phyloP scores from a whole-genome alignment of 2,888 invertebrate genomes.

The Koerneria pararmatus region DNA sequence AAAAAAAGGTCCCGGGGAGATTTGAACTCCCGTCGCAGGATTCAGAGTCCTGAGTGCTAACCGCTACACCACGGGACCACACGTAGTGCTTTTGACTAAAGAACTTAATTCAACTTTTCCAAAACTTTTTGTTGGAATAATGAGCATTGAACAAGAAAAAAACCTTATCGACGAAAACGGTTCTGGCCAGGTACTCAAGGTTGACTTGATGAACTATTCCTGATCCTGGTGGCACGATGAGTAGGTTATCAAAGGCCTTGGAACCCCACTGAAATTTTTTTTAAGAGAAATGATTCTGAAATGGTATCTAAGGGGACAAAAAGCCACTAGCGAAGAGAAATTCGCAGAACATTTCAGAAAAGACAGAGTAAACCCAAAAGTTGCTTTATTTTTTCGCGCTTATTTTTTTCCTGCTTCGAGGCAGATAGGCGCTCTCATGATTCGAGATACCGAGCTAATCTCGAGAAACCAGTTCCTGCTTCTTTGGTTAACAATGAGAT shows the following conservation, averaged over 20 bases:
- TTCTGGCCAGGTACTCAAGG: slow-evolving; percentile 68
- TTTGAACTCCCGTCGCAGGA: slow-evolving; percentile 38
- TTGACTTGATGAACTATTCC: slow-evolving; percentile 99
- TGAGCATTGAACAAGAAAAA: background rate
- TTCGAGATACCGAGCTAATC: too few species aligned
- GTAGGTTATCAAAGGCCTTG: slow-evolving; percentile 86
- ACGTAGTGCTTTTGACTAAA: background rate
- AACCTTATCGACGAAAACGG: slow-evolving; percentile 42
- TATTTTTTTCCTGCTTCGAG: too few species aligned
- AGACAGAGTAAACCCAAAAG: too few species aligned
- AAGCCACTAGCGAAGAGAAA: too few species aligned
- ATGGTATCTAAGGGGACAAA: too few species aligned
- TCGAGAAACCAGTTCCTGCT: too few species aligned
- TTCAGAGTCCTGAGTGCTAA: slow-evolving; percentile 40
- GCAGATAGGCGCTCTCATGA: too few species aligned
- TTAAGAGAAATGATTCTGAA: too few species aligned
- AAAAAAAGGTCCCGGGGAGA: slow-evolving; percentile 34
- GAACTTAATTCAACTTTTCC: background rate
- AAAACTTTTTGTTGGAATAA: background rate
- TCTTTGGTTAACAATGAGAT: too few species aligned
- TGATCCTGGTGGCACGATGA: slow-evolving; percentile 94
- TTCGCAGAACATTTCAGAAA: too few species aligned
- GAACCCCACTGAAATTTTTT: slow-evolving; percentile 81
- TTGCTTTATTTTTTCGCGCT: too few species aligned
- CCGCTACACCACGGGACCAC: slow-evolving; percentile 35